phyloP scores from a whole-genome alignment of 2,797 vertebrate species.

The Tympanoctomys barrerae region DNA sequence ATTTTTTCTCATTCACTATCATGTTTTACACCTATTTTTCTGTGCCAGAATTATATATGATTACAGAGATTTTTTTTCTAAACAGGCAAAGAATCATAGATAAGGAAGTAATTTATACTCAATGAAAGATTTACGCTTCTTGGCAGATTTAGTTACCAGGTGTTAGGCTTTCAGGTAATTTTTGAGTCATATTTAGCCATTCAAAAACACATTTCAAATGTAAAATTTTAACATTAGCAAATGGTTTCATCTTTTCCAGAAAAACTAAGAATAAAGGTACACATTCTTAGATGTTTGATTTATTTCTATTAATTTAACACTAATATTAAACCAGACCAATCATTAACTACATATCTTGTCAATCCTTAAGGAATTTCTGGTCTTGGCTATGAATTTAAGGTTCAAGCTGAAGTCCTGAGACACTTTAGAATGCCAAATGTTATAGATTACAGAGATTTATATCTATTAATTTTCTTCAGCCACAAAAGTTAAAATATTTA shows the following conservation, averaged over 20 bases:
- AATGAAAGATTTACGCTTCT: slow-evolving; percentile 18
- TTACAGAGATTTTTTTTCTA: not conserved
- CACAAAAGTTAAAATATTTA: slow-evolving; percentile 52
- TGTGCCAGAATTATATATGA: not conserved
- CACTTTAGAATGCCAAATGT: slow-evolving; percentile 27
- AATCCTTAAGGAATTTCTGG: slow-evolving; percentile 11
- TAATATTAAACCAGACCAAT: not conserved
- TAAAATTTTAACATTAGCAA: slow-evolving; percentile 20
- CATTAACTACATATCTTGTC: not conserved
- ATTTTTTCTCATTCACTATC: slow-evolving; percentile 24
- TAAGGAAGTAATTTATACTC: slow-evolving; percentile 12
- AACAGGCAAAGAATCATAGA: not conserved
- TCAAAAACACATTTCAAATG: not conserved
- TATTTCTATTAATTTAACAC: slow-evolving; percentile 29
- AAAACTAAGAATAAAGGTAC: not conserved
- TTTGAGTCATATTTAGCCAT: slow-evolving; percentile 11
- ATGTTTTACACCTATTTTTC: slow-evolving; percentile 16
- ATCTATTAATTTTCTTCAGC: slow-evolving; percentile 35
- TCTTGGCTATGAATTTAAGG: not conserved
- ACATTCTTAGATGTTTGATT: not conserved
- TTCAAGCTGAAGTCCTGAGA: not conserved
- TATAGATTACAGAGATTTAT: slow-evolving; percentile 38
- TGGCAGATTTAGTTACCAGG: not conserved
- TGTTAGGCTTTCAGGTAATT: not conserved
- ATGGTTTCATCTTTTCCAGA: not conserved